Evolutionary conservation across 2,888 invertebrate species (phyloP).

Genomic region (Rhynchonema sp.): DNA sequence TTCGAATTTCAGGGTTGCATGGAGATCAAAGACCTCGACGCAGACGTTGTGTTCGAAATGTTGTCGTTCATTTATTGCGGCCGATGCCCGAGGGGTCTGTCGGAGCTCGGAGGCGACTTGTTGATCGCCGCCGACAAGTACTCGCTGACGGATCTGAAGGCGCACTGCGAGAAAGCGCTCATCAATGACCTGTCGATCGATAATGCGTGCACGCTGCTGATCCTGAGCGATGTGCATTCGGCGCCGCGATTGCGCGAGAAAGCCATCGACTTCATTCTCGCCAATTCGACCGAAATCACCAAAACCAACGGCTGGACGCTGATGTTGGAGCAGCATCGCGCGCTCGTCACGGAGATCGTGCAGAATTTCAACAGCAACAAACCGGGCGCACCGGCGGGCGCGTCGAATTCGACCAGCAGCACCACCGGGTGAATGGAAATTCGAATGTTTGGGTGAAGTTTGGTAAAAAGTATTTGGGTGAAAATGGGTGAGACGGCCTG

Average conservation of each 20-base stretch:
- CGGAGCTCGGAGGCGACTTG: constrained; percentile 23
- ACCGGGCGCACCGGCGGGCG: too few relatives aligned
- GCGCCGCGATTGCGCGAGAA: constrained; percentile 15
- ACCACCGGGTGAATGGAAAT: too few relatives aligned
- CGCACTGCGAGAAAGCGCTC: constrained; percentile 15
- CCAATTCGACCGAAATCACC: constrained; percentile 17
- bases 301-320: constrained; percentile 14
- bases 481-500: too few relatives aligned
- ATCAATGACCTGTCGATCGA: constrained; percentile 19
- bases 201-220: constrained; percentile 23
- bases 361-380: too few relatives aligned
- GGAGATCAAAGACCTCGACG: constrained; percentile 24
- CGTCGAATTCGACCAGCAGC: too few relatives aligned
- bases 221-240: constrained; percentile 21
- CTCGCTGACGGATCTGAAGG: constrained; percentile 22
- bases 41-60: constrained; percentile 24
- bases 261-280: constrained; percentile 21
- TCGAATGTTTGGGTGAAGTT: too few relatives aligned
- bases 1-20: constrained; percentile 15
- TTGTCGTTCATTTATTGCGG: constrained; percentile 25
- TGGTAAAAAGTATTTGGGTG: too few relatives aligned
- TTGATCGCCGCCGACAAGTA: constrained; percentile 27
- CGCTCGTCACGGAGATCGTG: constrained; percentile 24
- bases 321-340: constrained; percentile 18
- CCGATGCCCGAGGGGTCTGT: constrained; percentile 17